Evolutionary conservation across 30 jellyfish, hydroid and myxozoan species (phyloP), one percentile per base, ranked within the genome.

Genomic region (Sanderia malayensis): DNA sequence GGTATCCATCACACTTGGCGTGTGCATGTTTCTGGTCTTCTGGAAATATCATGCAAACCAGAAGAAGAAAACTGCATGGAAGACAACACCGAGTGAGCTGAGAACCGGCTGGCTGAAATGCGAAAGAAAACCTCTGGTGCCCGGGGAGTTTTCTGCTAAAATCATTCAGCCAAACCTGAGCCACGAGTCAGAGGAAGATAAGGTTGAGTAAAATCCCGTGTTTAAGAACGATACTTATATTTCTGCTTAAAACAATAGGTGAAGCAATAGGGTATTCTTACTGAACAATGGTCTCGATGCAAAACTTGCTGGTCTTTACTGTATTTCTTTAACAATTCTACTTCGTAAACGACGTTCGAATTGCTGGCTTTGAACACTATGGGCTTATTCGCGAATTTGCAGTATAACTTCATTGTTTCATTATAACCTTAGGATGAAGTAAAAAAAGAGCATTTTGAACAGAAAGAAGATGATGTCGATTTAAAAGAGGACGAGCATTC

Each of bases 71-170:
- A 64, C 73, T 2, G 26, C 33, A 2, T 76, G 92, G 95, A 55
- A 31, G 2, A 61, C 37, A 28, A 57, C 79, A 18, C 80, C 78
- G 31, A 65, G 91, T 27, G 89, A 78, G 44, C 53, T 83, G 22
- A 46, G 81, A 33, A 63, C 84, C 17, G 83, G 82, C 22, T 90
- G 98, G 98, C 66, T 90, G 58, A 58, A 74, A 18, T 46, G 33
- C 28, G 96, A 90, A 34, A 78, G 98, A 0, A 77, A 90, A 58
- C 93, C 92, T 27, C 89, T 90, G 19, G 90, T 90, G 10, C 98
- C 98, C 22, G 98, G 98, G 17, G 29, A 64, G 24, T 78, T 90
- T 74, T 81, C 88, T 45, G 88, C 95, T 4, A 72, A 76, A 46
- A 46, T 67, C 45, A 67, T 90, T 66, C 98, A 90, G 73, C 98